Conservation (phyloP, 2,888 invertebrate genomes). For the Lepidocyrtinus sp. region DNA sequence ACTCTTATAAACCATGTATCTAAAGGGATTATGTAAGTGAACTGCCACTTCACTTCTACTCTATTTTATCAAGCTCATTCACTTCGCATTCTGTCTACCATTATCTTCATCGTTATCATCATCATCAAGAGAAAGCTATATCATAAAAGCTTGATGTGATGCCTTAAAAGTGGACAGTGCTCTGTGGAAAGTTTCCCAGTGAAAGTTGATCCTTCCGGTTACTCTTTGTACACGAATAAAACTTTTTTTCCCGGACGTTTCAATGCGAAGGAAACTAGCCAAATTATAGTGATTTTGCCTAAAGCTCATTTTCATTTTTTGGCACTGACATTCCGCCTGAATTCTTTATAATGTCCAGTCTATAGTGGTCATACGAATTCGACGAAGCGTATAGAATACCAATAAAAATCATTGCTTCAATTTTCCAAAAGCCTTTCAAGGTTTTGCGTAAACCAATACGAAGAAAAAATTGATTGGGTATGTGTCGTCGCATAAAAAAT, state of each 20-base stretch:
- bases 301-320: neutral
- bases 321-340: neutral
- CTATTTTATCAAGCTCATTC: slow-evolving; percentile 13
- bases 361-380: too few species aligned
- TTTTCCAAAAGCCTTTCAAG: slow-evolving; percentile 40
- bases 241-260: neutral
- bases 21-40: slow-evolving; percentile 8
- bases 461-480: neutral
- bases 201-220: slow-evolving; percentile 32
- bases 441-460: slow-evolving; percentile 20
- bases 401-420: slow-evolving; percentile 23
- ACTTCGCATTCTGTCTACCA: neutral
- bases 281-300: neutral
- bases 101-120: slow-evolving; percentile 15
- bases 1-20: neutral
- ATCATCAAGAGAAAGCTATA: slow-evolving; percentile 9
- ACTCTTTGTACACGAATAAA: neutral
- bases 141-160: slow-evolving; percentile 37
- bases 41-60: slow-evolving; percentile 11
- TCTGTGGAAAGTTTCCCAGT: slow-evolving; percentile 25
- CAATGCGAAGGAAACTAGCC: neutral
- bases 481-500: slow-evolving; percentile 10
- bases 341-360: neutral
- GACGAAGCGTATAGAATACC: neutral
- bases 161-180: slow-evolving; percentile 31